Base-by-base conservation (phyloP, 2,888 invertebrate genomes). In the Watsonalla cultraria region DNA sequence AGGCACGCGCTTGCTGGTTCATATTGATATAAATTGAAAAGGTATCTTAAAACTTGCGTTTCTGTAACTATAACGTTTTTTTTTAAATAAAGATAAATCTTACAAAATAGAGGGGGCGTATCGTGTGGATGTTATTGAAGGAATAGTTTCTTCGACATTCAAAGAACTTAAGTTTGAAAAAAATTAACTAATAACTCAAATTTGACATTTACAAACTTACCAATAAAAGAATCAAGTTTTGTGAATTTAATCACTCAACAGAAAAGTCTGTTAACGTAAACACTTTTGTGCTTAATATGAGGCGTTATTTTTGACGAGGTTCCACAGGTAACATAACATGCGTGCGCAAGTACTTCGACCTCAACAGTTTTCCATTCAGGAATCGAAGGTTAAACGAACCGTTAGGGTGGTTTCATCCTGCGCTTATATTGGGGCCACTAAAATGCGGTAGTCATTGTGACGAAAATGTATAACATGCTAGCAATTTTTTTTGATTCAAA, bases 381-480 rank as follows among this genome's bases (percentile, higher is more conserved):
- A 84, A 83, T 86, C 82, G 85, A 81, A 84, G 83, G 84, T 85
- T 85, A 84, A 88, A 88, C 85, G 87, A 85, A 82, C 80, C 86
- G 79, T 80, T 78, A 70, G 72, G 72, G 70, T 76, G 75, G 78
- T 76, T 77, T 71, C 74, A 70, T 66, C 60, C 72, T 64, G 68
- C 57, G 66, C 57, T 66, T 56, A 51, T 45, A 48, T 46, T 62
- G 56, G 54, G 76, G 83, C 82, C 64, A 70, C 48, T 15, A 72
- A 78, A 72, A 5, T 14, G 5, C 60, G 62, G 56, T 54, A 52
- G 37, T 45, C 4, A 47, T 48, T 46, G 9, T 33, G 45, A 50
- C 47, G 24, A 24, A 24, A 24, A 24, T 24, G 1, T 24, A 24
- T 4, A 24, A 24, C 24, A 4, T 24, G 24, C 24, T 24, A 24